These are phyloP conservation scores for Numenius arquata DNA, from an alignment of 2,113 vertebrate species.

Conservation along the genomic window DNA sequence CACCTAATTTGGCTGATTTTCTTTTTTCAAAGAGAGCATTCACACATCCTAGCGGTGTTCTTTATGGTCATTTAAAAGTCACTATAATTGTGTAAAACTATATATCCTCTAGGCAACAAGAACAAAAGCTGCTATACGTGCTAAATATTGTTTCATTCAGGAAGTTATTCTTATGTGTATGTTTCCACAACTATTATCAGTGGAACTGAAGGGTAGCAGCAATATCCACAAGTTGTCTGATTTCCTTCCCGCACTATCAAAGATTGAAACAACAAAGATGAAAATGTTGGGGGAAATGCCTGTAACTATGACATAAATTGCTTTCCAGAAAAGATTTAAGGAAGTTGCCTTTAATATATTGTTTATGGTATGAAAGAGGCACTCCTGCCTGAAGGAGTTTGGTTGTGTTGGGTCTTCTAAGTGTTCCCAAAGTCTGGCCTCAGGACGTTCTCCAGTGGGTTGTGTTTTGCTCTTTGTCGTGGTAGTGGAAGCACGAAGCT, in stretches of 20 bases:
- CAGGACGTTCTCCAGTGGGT: background rate
- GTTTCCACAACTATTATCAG: slow-evolving; percentile 84
- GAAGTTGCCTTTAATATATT: slow-evolving; percentile 45
- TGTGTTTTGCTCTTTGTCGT: background rate
- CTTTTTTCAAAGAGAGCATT: background rate
- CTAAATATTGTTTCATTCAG: slow-evolving; percentile 76
- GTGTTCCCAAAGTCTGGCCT: background rate
- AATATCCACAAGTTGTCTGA: slow-evolving; percentile 76
- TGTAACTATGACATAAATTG: slow-evolving; percentile 60
- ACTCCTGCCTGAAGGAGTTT: background rate
- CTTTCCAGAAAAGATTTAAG: slow-evolving; percentile 62
- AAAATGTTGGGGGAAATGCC: slow-evolving; percentile 74
- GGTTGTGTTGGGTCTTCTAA: slow-evolving; percentile 7
- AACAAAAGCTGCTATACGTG: slow-evolving; percentile 40
- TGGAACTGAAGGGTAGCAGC: slow-evolving; percentile 66
- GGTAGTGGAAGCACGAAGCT: background rate
- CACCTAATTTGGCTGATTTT: background rate
- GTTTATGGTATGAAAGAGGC: background rate
- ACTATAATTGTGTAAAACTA: background rate
- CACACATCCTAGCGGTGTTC: background rate
- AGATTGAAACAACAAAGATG: slow-evolving; percentile 80
- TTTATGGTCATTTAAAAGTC: background rate
- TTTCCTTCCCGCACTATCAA: slow-evolving; percentile 77
- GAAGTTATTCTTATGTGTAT: slow-evolving; percentile 83
- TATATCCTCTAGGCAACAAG: background rate